These are phyloP conservation scores for Drosophila yooni DNA, from an alignment of 2,888 invertebrate species.

Conservation along the genomic window DNA sequence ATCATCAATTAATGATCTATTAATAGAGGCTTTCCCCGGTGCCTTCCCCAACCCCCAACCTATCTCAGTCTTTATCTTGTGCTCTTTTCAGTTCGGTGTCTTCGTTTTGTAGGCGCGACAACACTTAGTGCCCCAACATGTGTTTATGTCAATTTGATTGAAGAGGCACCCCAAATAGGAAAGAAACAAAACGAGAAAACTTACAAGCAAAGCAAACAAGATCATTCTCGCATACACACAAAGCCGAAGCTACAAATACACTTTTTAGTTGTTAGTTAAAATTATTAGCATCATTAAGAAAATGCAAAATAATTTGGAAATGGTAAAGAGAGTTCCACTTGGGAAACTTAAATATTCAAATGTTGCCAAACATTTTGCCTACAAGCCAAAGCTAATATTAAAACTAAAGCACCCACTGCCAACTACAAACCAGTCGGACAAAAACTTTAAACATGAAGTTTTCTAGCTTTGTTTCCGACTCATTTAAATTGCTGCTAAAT, in stretches of 20 bases:
- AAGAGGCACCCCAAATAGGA: conserved; percentile 47
- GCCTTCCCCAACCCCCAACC: not conserved
- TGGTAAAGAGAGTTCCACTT: not conserved
- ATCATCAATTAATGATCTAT: conserved; percentile 83
- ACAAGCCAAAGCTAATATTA: not conserved
- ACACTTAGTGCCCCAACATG: conserved; percentile 74
- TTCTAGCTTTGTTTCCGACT: conserved; percentile 8
- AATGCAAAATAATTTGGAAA: not conserved
- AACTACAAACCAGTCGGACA: not conserved
- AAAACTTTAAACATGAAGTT: conserved; percentile 8
- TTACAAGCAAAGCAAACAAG: conserved; percentile 13
- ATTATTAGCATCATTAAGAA: not conserved
- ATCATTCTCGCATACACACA: not conserved
- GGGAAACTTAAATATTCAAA: not conserved
- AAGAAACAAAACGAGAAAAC: conserved; percentile 20
- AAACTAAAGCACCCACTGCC: conserved; percentile 1
- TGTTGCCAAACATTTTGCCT: not conserved
- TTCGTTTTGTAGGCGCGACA: conserved; percentile 53
- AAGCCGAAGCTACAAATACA: conserved; percentile 17
- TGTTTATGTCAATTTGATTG: conserved; percentile 79
- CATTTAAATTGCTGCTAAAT: conserved; percentile 69
- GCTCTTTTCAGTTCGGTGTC: conserved; percentile 3
- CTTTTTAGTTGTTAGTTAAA: conserved; percentile 1
- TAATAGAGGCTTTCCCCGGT: conserved; percentile 67
- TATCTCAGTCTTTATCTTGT: not conserved